Evolutionary conservation across 2,888 invertebrate species (phyloP).

Genomic region (Pemphredon lugubris): DNA sequence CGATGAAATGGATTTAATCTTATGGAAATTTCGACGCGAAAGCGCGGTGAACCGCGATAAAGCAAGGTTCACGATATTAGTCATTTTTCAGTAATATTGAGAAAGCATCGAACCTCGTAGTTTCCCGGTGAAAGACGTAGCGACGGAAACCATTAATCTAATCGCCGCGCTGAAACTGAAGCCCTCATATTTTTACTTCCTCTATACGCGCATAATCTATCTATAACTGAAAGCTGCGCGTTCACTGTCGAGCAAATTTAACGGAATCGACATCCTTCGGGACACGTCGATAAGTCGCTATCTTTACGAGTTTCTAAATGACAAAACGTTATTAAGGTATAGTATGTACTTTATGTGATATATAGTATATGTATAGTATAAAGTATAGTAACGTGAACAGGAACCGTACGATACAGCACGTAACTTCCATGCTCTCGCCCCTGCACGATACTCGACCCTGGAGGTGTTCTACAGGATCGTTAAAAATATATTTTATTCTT

Average conservation of each 20-base stretch:
- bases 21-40: conserved; percentile 35
- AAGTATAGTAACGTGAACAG: no score
- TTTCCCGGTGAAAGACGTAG: conserved; percentile 44
- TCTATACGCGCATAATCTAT: no score
- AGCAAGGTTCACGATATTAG: conserved; percentile 29
- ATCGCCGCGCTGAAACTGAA: not conserved
- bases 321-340: no score
- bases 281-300: no score
- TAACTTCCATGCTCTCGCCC: no score
- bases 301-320: no score
- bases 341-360: no score
- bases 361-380: no score
- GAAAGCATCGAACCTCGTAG: conserved; percentile 41
- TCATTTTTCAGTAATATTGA: conserved; percentile 31
- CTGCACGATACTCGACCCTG: no score
- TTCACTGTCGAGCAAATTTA: not conserved
- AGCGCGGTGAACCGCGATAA: conserved; percentile 25
- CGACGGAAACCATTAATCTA: conserved; percentile 33
- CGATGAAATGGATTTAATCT: conserved; percentile 39
- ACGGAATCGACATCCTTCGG: not conserved
- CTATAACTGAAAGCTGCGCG: not conserved
- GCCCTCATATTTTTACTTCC: not conserved
- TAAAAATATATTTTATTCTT: no score
- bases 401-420: no score
- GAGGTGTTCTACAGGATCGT: no score